Base-by-base conservation (phyloP, 2,888 invertebrate species). In the Polydrusus tereticollis region DNA sequence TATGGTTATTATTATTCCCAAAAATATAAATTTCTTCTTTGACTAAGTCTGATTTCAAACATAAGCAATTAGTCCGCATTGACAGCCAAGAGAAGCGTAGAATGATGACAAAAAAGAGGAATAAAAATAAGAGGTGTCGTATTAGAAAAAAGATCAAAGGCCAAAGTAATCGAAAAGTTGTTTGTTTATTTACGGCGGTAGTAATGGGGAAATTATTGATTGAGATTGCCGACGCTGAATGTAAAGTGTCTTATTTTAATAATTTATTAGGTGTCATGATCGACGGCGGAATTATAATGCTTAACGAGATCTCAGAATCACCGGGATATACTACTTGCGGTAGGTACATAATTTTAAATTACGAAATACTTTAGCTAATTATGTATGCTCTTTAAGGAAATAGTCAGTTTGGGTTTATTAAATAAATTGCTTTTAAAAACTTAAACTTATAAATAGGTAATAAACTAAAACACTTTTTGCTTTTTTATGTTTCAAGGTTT, bases 131-230 rank as follows among this genome's bases (percentile, higher is more conserved):
- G 33, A 62, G 47, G 47, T 47, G 62, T 26, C 58, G 58, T 58
- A 57, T 66, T 66, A 58, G 45, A 58, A 72, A 71, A 62, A 67
- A 79, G 79, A 81, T 81, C 81, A 81, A 81, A 81, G 80, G 77
- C 73, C 69, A 72, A 69, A 69, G 75, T 79, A 80, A 81, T 81
- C 79, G 80, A 79, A 78, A 79, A 80, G 76, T 77, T 81, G 79
- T 77, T 79, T 79, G 79, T 78, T 79, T 77, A 75, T 76, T 74
- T 74, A 69, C 52, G 38, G 50, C 29, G 14, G 38, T 14, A 26
- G 63, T 67, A 72, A 72, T 72, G 52, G 67, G 69, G 65, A 72
- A 69, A 69, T 59, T 72, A 72, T 68, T 64, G 72, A 72, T 72
- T 72, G 63, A 59, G 38, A 58, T 62, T 47, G 63, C 47, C 41